Conservation (phyloP, 2,797 vertebrate genomes). For the Enteromius anoplus region DNA sequence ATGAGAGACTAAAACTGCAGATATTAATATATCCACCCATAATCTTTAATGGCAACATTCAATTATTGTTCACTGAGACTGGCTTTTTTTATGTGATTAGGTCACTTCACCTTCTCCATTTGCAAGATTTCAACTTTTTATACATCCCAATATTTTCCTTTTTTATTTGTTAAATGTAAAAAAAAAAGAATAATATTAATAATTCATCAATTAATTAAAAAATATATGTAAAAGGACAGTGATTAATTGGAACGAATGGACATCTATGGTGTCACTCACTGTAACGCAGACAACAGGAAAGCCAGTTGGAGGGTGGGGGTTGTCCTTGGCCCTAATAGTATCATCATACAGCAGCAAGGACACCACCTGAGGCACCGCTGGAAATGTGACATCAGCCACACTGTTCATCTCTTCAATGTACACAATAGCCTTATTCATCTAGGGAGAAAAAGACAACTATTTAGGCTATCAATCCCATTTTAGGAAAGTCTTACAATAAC, state of each 20-base stretch:
- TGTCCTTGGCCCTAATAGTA: constrained; percentile 76
- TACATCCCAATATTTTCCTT: neutral
- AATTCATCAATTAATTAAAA: neutral
- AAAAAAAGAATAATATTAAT: neutral
- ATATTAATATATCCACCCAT: neutral
- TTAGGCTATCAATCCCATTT: neutral
- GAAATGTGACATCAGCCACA: constrained; percentile 86
- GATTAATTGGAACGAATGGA: neutral
- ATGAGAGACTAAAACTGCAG: neutral
- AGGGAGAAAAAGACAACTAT: neutral
- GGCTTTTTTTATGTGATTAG: neutral
- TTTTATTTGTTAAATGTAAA: neutral
- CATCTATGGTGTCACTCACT: constrained; percentile 64
- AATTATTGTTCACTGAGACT: neutral
- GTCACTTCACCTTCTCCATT: neutral
- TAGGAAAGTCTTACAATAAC: neutral
- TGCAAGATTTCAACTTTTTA: neutral
- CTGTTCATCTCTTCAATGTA: constrained; percentile 91
- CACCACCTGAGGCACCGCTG: constrained; percentile 84
- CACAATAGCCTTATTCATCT: constrained; percentile 88
- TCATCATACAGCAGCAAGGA: constrained; percentile 85
- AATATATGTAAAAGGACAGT: neutral
- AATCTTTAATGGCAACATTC: neutral
- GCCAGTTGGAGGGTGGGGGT: constrained; percentile 77
- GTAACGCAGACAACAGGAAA: constrained; percentile 87